phyloP scores from a whole-genome alignment of 2,797 vertebrate species.

The Vultur gryphus region DNA sequence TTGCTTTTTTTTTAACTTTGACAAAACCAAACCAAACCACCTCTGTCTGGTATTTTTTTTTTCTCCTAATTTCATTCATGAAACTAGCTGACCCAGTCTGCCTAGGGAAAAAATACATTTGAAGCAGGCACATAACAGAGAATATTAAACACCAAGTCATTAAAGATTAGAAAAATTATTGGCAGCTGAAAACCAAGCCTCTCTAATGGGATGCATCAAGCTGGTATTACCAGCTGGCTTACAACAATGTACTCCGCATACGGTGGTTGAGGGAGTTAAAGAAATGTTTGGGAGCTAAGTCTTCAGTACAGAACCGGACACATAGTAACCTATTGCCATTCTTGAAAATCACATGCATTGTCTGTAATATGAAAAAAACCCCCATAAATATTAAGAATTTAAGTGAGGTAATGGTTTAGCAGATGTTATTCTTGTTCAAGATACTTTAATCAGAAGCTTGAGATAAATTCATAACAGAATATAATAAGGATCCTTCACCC shows the following conservation, averaged over 20 bases:
- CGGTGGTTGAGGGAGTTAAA: not conserved
- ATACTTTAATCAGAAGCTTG: not conserved
- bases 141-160: not conserved
- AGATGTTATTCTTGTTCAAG: not conserved
- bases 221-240: not conserved
- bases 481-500: not conserved
- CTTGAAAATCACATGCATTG: not conserved
- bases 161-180: not conserved
- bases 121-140: not conserved
- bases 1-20: not conserved
- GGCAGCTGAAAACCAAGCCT: not conserved
- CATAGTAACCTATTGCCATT: not conserved
- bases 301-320: not conserved
- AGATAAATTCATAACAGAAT: not conserved
- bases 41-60: not conserved
- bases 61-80: not conserved
- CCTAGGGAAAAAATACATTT: not conserved
- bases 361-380: not conserved
- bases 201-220: not conserved
- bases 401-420: not conserved
- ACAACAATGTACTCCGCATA: not conserved
- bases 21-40: not conserved
- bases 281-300: not conserved
- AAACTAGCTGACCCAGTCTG: not conserved
- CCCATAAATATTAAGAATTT: not conserved